These are phyloP conservation scores for Sicus ferrugineus DNA, from an alignment of 2,888 invertebrate species.

Conservation along the genomic window DNA sequence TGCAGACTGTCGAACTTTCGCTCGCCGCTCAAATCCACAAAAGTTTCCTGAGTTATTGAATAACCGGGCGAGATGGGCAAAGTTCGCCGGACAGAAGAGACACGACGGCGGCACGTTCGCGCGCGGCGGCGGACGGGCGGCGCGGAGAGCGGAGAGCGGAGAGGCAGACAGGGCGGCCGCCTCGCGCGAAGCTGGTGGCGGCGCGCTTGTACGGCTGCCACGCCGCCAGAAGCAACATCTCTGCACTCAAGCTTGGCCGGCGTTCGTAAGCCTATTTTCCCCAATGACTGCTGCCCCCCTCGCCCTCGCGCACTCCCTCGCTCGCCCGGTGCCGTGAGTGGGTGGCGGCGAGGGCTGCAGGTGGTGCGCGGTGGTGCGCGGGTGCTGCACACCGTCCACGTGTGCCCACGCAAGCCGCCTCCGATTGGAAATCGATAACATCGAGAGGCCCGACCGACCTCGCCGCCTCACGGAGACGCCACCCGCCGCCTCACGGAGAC, in stretches of 20 bases:
- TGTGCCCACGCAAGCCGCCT: slow-evolving; percentile 50
- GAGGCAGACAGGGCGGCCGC: not conserved
- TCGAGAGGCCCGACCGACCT: slow-evolving; percentile 10
- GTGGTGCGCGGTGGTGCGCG: not conserved
- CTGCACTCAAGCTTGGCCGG: not conserved
- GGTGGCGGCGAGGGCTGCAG: too few species aligned
- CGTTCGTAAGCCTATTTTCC: slow-evolving; percentile 33
- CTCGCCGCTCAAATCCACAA: not conserved
- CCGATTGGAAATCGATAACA: slow-evolving; percentile 58
- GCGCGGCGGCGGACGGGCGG: not conserved
- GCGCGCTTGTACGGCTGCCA: slow-evolving; percentile 4
- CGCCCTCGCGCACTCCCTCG: not conserved
- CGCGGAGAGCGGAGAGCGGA: not conserved
- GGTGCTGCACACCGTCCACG: not conserved
- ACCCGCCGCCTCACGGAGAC: not conserved
- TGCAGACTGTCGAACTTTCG: slow-evolving; percentile 36
- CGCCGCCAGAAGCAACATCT: not conserved
- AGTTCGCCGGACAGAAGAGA: slow-evolving; percentile 1
- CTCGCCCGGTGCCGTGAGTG: not conserved
- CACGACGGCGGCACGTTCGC: not conserved
- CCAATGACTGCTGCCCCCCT: slow-evolving; percentile 29
- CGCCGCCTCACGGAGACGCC: not conserved
- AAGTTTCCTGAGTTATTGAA: slow-evolving; percentile 28
- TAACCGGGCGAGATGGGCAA: slow-evolving; percentile 13
- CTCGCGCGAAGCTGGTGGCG: slow-evolving; percentile 1